Base-by-base conservation (phyloP, 2,888 invertebrate genomes). In the Cordilura impudica region DNA sequence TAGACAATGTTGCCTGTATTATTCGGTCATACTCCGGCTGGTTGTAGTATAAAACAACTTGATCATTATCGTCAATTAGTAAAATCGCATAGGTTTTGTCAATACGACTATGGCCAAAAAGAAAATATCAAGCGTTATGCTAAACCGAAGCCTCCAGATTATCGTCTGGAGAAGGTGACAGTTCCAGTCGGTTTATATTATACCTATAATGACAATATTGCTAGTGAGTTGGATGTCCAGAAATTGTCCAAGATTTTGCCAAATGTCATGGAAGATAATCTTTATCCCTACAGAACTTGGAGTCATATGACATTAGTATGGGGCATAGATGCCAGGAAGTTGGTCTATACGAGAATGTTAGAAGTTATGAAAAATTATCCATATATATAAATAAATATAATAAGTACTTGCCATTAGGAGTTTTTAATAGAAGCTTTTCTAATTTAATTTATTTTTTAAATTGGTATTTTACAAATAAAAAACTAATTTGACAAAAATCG, bases 1-100 rank as follows among this genome's bases (percentile, higher is more conserved):
- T 86, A 94, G 88, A 91, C 91, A 0, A 89, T 93, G 84, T 78
- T 93, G 43, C 93, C 93, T 0, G 90, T 92, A 0, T 90, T 94
- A 21, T 82, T 93, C 2, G 91, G 91, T 0, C 93, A 94, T 69
- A 81, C 91, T 14, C 94, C 94, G 0, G 91, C 92, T 1, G 93
- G 93, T 2, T 88, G 90, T 1, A 91, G 91, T 7, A 86, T 88
- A 0, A 90, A 89, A 75, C 92, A 93, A 81, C 49, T 92, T 0
- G 71, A 88, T 0, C 93, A 93, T 83, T 93, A 90, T 82, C 84
- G 89, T 0, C 93, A 93, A 84, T 85, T 89, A 4, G 76, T 88
- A 0, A 79, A 78, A 12, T 86, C 87, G 0, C 83, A 82, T 54
- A 83, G 84, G 0, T 90, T 90, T 83, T 87, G 91, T 61, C 90